These are phyloP conservation scores for Puma concolor DNA, from an alignment of 2,113 vertebrate genomes.

Conservation along the genomic window DNA sequence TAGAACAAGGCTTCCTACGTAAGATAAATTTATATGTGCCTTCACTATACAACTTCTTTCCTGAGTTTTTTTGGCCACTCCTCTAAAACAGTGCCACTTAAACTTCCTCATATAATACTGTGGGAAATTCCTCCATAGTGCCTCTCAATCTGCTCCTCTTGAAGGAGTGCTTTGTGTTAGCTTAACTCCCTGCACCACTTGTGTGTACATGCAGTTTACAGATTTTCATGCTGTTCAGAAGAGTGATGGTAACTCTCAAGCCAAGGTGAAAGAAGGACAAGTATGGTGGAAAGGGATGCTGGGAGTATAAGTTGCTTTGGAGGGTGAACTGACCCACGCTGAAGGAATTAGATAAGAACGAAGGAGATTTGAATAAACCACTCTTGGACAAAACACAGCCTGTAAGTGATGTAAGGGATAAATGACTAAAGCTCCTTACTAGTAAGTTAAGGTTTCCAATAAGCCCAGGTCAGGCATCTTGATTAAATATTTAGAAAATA, in stretches of 20 bases:
- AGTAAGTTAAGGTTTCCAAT: neutral
- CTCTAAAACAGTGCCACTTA: neutral
- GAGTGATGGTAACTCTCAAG: neutral
- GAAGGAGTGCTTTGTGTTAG: neutral
- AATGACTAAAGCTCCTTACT: neutral
- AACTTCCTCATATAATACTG: neutral
- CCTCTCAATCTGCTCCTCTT: neutral
- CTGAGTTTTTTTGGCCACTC: neutral
- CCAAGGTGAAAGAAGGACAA: neutral
- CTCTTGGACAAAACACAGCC: neutral
- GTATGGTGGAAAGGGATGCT: neutral
- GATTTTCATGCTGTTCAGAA: constrained; percentile 27
- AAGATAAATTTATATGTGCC: neutral
- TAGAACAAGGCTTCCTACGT: neutral
- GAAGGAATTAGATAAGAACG: constrained; percentile 1
- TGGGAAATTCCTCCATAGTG: neutral
- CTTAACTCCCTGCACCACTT: neutral
- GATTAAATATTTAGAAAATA: constrained; percentile 53
- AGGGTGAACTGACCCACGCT: neutral
- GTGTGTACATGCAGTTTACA: neutral
- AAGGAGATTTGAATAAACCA: neutral
- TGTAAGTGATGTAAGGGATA: neutral
- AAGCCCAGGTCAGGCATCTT: neutral
- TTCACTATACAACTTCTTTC: neutral
- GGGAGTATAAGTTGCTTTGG: neutral